Base-by-base conservation (phyloP, 2,797 vertebrate genomes). In the Pangasius macronema region DNA sequence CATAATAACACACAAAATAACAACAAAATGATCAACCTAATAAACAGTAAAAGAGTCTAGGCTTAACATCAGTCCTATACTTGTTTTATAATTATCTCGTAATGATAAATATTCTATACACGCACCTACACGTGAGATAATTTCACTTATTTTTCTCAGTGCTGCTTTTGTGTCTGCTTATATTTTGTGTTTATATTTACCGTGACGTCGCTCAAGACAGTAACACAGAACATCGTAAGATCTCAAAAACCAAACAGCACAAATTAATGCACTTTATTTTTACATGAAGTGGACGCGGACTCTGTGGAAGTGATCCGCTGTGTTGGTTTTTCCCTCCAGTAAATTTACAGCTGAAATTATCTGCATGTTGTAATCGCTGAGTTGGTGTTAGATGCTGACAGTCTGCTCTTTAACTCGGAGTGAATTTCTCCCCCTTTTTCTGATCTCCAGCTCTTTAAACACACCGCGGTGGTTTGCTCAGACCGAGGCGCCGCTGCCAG, bases 401-500 rank as follows among this genome's bases (percentile, higher is more conserved):
- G 27, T 65, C 61, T 65, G 24, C 30, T 65, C n/a, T 30, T 65
- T 30, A 30, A 65, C 24, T 59, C 11, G 24, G 16, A 68, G 30
- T 68, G 65, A 55, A 55, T 55, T 55, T 70, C 14, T 42, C 22
- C 20, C 22, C 14, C 3, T 22, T 72, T 2, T 42, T 42, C 70
- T 73, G 10, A 24, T 46, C 39, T 73, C 3, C 70, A 46, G 70
- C 70, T 73, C 39, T 73, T 70, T 42, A 36, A 70, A 65, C 68
- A 72, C 67, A 39, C 67, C 0, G 70, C 7, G 9, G 36, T 24
- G 8, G 30, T 70, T 39, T 70, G 30, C 67, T 20, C 67, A 20
- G 33, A 9, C 67, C 1, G 36, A 89, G 63, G 80, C 51, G 42
- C 51, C 24, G 84, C n/a, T 67, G 46, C 63, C 65, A 70, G 86